Percentiles rank a stretch among this genome's conserved stretches.
These are phyloP conservation scores for Syrrhaptes paradoxus DNA, from an alignment of 2,113 vertebrate genomes.

Conservation along the genomic window DNA sequence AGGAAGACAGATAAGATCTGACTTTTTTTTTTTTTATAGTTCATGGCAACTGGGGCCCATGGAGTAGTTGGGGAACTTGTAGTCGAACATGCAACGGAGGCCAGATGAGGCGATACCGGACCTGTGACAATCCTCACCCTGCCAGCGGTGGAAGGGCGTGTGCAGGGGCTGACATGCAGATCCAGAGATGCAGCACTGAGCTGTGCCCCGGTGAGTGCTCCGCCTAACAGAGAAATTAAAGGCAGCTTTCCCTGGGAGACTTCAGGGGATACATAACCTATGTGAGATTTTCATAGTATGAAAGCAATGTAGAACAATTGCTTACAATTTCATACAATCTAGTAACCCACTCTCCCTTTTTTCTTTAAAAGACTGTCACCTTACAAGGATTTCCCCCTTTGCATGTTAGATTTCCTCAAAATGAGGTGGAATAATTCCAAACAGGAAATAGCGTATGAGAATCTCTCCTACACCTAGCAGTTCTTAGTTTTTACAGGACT, in stretches of 20 bases:
- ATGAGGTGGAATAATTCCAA: neutral
- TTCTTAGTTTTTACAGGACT: neutral
- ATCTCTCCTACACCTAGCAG: neutral
- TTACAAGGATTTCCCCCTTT: neutral
- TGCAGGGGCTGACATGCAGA: slow-evolving; percentile 87
- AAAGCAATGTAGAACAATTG: neutral
- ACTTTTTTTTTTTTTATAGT: slow-evolving; percentile 70
- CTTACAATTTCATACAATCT: neutral
- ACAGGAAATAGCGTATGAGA: neutral
- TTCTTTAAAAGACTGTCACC: neutral
- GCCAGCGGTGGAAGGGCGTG: slow-evolving; percentile 88
- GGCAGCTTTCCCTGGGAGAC: neutral
- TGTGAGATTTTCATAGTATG: neutral
- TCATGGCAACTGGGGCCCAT: slow-evolving; percentile 90
- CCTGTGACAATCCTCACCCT: slow-evolving; percentile 89
- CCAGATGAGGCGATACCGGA: slow-evolving; percentile 87
- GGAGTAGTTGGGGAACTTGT: slow-evolving; percentile 92
- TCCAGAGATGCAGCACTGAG: slow-evolving; percentile 83
- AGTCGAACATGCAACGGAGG: slow-evolving; percentile 90
- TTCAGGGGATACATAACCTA: rapidly evolving
- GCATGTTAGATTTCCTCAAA: neutral
- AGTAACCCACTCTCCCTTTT: neutral
- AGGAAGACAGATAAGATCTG: neutral
- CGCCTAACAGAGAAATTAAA: too few relatives aligned
- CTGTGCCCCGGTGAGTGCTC: slow-evolving; percentile 84